phyloP scores from a whole-genome alignment of 1,140 invertebrate genomes.

The Papilio polytes region DNA sequence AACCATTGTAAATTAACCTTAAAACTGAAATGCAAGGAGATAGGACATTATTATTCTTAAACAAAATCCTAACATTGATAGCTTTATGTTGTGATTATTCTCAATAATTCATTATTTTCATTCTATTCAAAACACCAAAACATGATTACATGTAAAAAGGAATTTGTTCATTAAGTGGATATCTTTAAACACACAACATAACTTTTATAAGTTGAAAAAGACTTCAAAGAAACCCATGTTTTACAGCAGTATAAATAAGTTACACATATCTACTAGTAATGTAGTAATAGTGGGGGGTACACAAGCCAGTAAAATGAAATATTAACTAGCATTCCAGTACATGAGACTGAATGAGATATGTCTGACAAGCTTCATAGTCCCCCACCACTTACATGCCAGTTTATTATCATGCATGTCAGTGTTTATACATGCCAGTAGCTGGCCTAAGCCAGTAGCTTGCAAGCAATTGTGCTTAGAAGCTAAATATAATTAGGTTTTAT shows the following conservation, averaged over 20 bases:
- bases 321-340: too few relatives aligned
- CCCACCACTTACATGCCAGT: too few relatives aligned
- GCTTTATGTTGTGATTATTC: neutral
- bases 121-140: neutral
- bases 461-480: neutral
- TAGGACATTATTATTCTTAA: conserved; percentile 28
- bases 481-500: neutral
- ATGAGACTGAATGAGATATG: too few relatives aligned
- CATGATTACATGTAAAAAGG: neutral
- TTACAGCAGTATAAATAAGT: too few relatives aligned
- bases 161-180: neutral
- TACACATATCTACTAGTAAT: too few relatives aligned
- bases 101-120: neutral
- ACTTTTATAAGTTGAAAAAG: neutral
- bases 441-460: too few relatives aligned
- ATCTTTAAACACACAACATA: neutral
- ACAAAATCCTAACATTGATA: neutral
- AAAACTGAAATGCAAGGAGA: conserved; percentile 37
- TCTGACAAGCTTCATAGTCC: too few relatives aligned
- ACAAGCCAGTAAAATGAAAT: too few relatives aligned
- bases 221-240: neutral
- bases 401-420: too few relatives aligned
- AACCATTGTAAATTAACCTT: conserved; percentile 4
- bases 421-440: too few relatives aligned
- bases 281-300: too few relatives aligned